A percentile compares a stretch with the other conserved stretches of the same genome.
These are phyloP conservation scores for Lithobates pipiens DNA, from an alignment of 2,797 vertebrate genomes.

Conservation along the genomic window DNA sequence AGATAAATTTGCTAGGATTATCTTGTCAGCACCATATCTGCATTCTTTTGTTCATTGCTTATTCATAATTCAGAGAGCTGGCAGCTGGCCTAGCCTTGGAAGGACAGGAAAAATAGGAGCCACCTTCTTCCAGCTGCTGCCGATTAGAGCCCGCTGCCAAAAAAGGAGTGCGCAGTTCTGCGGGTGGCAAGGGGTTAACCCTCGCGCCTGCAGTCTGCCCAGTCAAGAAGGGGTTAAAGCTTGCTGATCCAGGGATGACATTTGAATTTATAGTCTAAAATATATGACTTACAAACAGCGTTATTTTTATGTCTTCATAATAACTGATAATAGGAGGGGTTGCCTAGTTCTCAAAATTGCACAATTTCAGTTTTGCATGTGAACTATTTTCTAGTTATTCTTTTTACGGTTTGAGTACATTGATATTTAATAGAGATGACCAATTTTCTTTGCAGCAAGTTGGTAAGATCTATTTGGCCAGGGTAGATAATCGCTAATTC, in stretches of 20 bases:
- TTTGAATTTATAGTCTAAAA: neutral
- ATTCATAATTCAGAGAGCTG: slow-evolving; percentile 89
- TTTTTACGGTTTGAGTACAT: too few species aligned
- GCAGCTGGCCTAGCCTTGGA: slow-evolving; percentile 78
- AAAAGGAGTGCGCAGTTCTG: neutral
- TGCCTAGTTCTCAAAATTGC: too few species aligned
- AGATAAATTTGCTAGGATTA: slow-evolving; percentile 91
- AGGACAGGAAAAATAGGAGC: slow-evolving; percentile 60
- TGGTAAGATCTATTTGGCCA: too few species aligned
- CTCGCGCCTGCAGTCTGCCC: neutral
- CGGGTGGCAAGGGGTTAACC: slow-evolving; percentile 23
- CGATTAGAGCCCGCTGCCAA: slow-evolving; percentile 66
- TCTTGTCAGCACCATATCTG: slow-evolving; percentile 89
- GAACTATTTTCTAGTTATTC: too few species aligned
- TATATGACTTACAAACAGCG: neutral
- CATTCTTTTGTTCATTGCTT: slow-evolving; percentile 89
- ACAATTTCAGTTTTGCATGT: too few species aligned
- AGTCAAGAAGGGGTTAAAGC: slow-evolving; percentile 4
- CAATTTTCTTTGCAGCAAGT: too few species aligned
- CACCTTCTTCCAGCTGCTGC: slow-evolving; percentile 81
- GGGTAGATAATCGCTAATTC: too few species aligned
- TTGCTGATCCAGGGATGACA: neutral
- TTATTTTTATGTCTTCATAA: neutral
- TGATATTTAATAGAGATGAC: too few species aligned
- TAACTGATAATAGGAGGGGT: too few species aligned